Evolutionary conservation across 64 coral and sea anemone species (phyloP).

Genomic region (Anthopleura sola): DNA sequence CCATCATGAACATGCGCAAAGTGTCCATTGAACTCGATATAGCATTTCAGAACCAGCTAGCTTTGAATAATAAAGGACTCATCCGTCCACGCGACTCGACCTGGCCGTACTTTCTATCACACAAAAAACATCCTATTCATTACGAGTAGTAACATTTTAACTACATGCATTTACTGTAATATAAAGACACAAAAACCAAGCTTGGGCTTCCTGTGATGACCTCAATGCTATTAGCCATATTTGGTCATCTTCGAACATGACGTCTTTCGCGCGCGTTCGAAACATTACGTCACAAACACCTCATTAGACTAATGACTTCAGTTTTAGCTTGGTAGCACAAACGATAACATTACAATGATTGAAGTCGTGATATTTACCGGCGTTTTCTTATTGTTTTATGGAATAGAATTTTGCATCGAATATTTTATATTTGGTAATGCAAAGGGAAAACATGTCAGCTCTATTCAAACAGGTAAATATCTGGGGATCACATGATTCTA

Average conservation of each 20-base stretch:
- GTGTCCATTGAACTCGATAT: too few relatives aligned
- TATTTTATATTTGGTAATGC: background rate
- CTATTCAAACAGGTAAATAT: background rate
- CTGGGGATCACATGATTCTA: background rate
- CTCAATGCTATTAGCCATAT: background rate
- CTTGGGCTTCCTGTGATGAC: too few relatives aligned
- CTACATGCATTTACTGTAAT: too few relatives aligned
- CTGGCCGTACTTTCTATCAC: too few relatives aligned
- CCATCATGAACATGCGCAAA: too few relatives aligned
- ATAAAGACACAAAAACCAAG: too few relatives aligned
- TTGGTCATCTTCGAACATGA: background rate
- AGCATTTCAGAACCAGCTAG: too few relatives aligned
- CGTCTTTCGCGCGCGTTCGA: background rate
- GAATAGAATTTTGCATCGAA: background rate
- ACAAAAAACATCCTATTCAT: too few relatives aligned
- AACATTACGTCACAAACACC: background rate
- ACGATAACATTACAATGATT: background rate
- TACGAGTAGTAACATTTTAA: too few relatives aligned
- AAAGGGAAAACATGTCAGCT: background rate
- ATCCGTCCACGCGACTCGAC: too few relatives aligned
- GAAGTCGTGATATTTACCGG: background rate
- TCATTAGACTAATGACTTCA: background rate
- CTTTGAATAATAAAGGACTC: too few relatives aligned
- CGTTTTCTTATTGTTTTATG: background rate
- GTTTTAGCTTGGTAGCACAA: background rate